These are phyloP conservation scores for Leptatherina wallacei DNA, from an alignment of 2,797 vertebrate genomes.

Conservation along the genomic window DNA sequence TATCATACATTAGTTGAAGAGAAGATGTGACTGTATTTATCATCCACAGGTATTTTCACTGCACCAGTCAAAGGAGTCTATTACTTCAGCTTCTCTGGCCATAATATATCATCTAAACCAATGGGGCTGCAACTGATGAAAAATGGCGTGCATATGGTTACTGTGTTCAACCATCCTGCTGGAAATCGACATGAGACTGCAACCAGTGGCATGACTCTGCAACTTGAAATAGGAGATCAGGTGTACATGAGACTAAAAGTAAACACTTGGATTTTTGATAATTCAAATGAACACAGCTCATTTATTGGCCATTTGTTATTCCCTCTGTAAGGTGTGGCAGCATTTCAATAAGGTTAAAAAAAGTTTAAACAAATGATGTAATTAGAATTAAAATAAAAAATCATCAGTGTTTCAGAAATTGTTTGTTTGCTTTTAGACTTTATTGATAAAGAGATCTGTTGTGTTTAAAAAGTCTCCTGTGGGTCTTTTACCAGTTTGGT, in stretches of 20 bases:
- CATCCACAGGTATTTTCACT: conserved; percentile 50
- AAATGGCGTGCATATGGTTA: conserved; percentile 33
- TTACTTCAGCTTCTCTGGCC: conserved; percentile 58
- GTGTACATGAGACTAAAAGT: conserved; percentile 1
- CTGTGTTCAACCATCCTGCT: background rate
- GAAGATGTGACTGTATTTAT: conserved; percentile 3
- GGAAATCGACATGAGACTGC: conserved; percentile 5
- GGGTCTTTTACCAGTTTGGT: background rate
- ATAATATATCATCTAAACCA: fast-evolving
- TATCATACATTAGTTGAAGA: background rate
- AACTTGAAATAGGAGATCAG: conserved; percentile 43
- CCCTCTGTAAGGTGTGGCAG: conserved; percentile 5
- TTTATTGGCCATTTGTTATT: conserved; percentile 55
- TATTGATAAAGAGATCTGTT: background rate
- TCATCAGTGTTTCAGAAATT: background rate
- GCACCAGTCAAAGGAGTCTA: conserved; percentile 53
- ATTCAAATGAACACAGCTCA: background rate
- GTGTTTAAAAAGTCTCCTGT: too few species aligned
- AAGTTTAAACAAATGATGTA: background rate
- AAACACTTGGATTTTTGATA: conserved; percentile 44
- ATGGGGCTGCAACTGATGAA: conserved; percentile 51
- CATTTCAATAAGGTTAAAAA: background rate
- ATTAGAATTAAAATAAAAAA: background rate
- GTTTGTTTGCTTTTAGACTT: background rate
- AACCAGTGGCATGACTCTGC: conserved; percentile 47